Percentiles rank a stretch among this genome's conserved stretches.
Evolutionary conservation across 2,113 vertebrate species (phyloP).

Genomic region (Myotis yumanensis): DNA sequence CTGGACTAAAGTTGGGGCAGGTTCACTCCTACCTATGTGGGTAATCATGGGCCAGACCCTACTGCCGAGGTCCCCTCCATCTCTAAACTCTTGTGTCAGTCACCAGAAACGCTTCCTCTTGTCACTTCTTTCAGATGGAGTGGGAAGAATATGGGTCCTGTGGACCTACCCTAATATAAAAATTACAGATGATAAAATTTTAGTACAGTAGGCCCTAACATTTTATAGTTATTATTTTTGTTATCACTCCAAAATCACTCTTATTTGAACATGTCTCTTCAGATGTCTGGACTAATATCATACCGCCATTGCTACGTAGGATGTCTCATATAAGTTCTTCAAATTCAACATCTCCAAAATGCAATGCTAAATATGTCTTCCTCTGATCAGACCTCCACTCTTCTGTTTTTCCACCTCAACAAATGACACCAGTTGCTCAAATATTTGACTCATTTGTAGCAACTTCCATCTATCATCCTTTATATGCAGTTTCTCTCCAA

Average conservation of each 20-base stretch:
- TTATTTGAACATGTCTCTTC: background rate
- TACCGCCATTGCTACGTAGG: background rate
- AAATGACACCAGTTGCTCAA: background rate
- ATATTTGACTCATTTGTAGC: background rate
- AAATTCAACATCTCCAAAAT: background rate
- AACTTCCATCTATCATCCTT: background rate
- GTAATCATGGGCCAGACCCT: background rate
- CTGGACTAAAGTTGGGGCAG: background rate
- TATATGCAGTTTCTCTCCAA: background rate
- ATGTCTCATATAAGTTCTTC: background rate
- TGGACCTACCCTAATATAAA: background rate
- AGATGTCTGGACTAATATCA: background rate
- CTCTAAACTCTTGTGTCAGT: background rate
- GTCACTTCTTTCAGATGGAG: background rate
- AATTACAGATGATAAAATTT: background rate
- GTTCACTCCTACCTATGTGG: background rate
- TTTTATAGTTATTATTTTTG: background rate
- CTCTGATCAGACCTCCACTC: background rate
- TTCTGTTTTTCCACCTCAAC: background rate
- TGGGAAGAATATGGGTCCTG: background rate
- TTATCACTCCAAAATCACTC: background rate
- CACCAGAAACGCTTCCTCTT: background rate
- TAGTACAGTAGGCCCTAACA: background rate
- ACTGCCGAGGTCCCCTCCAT: background rate
- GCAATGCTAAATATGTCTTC: background rate